Evolutionary conservation across 2,113 vertebrate species (phyloP).

Genomic region (human (Homo sapiens)): DNA sequence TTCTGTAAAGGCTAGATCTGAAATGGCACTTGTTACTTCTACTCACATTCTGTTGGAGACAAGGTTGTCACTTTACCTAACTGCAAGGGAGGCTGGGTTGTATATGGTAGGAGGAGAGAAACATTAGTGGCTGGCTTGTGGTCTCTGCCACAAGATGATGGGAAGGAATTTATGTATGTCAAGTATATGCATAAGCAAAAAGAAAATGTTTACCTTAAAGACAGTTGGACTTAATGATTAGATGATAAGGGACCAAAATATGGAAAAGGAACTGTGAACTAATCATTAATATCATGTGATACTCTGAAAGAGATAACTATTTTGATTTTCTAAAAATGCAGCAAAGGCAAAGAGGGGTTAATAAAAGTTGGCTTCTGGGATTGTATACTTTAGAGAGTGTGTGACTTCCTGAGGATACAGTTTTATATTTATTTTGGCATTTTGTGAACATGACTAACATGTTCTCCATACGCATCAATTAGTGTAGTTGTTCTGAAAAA

Average conservation of each 20-base stretch:
- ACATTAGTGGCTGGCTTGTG: background rate
- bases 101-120: background rate
- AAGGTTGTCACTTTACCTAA: background rate
- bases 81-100: background rate
- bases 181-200: background rate
- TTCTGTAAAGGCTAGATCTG: background rate
- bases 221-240: background rate
- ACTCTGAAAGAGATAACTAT: background rate
- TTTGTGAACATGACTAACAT: constrained; percentile 53
- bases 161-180: background rate
- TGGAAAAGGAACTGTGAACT: background rate
- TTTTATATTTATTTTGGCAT: constrained; percentile 62
- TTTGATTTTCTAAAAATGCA: background rate
- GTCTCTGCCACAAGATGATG: background rate
- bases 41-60: background rate
- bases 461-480: constrained; percentile 54
- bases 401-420: constrained; percentile 30
- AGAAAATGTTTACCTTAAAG: background rate
- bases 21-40: background rate
- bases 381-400: constrained; percentile 25
- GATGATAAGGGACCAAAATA: background rate
- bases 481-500: constrained; percentile 54
- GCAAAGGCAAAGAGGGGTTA: background rate
- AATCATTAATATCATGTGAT: background rate
- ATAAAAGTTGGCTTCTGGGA: background rate